Evolutionary conservation across 92 coral and sea anemone species (phyloP).

Genomic region (Pocillopora meandrina): DNA sequence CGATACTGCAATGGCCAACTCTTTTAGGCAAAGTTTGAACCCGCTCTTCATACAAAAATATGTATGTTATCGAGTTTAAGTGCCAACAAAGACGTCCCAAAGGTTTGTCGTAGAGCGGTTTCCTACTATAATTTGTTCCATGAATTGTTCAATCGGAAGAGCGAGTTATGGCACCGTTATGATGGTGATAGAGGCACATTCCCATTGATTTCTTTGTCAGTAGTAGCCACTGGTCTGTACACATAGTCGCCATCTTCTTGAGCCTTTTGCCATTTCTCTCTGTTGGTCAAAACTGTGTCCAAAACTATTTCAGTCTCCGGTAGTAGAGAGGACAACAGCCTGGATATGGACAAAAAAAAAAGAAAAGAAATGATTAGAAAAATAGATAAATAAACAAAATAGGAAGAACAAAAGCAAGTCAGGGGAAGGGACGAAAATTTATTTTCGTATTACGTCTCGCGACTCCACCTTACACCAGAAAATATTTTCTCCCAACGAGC

Average conservation of each 20-base stretch:
- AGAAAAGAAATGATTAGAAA: neutral
- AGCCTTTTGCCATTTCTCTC: slow-evolving; percentile 75
- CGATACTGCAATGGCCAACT: too few relatives aligned
- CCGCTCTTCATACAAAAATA: too few relatives aligned
- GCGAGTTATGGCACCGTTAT: neutral
- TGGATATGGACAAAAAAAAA: neutral
- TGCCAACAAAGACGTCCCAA: too few relatives aligned
- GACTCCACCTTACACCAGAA: too few relatives aligned
- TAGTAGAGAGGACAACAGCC: slow-evolving; percentile 55
- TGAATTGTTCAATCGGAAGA: neutral
- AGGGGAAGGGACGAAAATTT: too few relatives aligned
- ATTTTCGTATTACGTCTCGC: too few relatives aligned
- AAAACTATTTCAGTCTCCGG: slow-evolving; percentile 62
- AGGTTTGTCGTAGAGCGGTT: neutral
- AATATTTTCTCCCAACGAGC: too few relatives aligned
- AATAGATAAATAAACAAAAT: too few relatives aligned
- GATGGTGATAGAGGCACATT: neutral
- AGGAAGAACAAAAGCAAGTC: too few relatives aligned
- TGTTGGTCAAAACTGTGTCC: slow-evolving; percentile 62
- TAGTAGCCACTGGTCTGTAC: slow-evolving; percentile 34
- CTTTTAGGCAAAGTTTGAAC: too few relatives aligned
- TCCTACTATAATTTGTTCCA: neutral
- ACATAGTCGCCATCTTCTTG: slow-evolving; percentile 78
- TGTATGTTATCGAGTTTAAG: too few relatives aligned
- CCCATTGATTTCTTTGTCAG: slow-evolving; percentile 33